A percentile compares a stretch with the other conserved stretches of the same genome.
Evolutionary conservation across 1,140 invertebrate genomes (phyloP).

Genomic region (Tetraneura akinire): DNA sequence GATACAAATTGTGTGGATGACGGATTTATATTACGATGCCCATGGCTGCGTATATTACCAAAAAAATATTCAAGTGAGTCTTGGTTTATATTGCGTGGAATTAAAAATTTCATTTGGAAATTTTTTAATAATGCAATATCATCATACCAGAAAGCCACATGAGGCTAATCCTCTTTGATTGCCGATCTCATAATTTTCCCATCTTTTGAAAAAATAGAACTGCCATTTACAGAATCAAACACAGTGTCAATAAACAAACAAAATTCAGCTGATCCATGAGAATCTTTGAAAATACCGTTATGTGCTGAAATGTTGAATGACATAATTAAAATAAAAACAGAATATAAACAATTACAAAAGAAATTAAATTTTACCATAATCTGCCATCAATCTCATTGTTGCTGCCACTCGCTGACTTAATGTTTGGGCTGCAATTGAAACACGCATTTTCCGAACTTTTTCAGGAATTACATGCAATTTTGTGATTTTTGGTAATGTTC

Average conservation of each 20-base stretch:
- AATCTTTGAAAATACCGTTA: neutral
- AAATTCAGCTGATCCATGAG: neutral
- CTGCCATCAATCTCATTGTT: neutral
- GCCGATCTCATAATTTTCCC: too few relatives aligned
- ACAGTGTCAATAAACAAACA: neutral
- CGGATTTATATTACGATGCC: neutral
- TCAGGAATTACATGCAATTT: neutral
- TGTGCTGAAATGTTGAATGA: too few relatives aligned
- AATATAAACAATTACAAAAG: neutral
- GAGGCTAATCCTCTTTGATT: too few relatives aligned
- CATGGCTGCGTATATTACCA: neutral
- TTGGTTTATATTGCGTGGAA: neutral
- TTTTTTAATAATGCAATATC: too few relatives aligned
- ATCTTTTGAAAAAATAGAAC: too few relatives aligned
- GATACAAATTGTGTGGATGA: neutral
- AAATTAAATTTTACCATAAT: neutral
- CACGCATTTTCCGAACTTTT: neutral
- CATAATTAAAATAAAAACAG: too few relatives aligned
- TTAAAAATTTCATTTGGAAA: too few relatives aligned
- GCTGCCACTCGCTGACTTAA: neutral
- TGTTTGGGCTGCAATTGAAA: constrained; percentile 2
- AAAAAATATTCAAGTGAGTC: neutral
- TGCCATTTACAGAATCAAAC: constrained; percentile 3
- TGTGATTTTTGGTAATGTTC: neutral
- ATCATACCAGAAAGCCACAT: too few relatives aligned